Evolutionary conservation across 2,888 invertebrate genomes (phyloP), one percentile per base, ranked within the genome.

Genomic region (Schizaphis graminum): DNA sequence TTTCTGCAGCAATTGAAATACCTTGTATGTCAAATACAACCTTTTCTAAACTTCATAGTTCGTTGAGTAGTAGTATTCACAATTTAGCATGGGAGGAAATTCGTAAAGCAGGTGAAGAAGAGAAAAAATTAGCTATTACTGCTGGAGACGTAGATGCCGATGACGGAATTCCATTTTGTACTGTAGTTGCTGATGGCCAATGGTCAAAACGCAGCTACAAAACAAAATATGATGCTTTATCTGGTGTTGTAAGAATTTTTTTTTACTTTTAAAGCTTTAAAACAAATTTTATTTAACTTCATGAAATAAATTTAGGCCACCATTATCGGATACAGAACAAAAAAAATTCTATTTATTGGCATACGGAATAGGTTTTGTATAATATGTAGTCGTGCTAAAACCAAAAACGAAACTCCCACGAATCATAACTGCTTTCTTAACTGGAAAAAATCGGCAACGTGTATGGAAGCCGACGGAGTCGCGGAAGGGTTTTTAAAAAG

Each of bases 401-500:
- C n/a, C n/a, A 90, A 90, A 90, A 90, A 90, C 16, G 57, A 61
- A 57, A 47, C 57, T 47, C 61, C 47, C 35, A 24, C n/a, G 28
- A 53, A 88, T n/a, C 88, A 88, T 88, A 53, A 53, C 2, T 88
- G 56, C 28, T 88, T 88, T 88, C 56, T 88, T 7, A 53, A 88
- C 5, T 88, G 88, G 88, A 88, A 88, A 7, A 53, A 53, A 53
- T 49, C 56, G 7, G 49, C 88, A 56, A 88, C 49, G 35, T 28
- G 35, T 35, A 88, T 56, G 88, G 96, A 96, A 95, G 95, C 95
- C 4, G 95, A 95, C 87, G 95, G 95, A 26, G 95, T 96, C 35
- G 94, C 95, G 41, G 95, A 95, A 95, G 96, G 95, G 16, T 96
- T 95, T 94, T 94, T 95, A 90, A 57, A 91, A 57, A 95, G 95